Percentiles rank a stretch among this genome's conserved stretches.
Conservation (phyloP, 2,113 vertebrate genomes). For the Chaenogobius annularis region DNA sequence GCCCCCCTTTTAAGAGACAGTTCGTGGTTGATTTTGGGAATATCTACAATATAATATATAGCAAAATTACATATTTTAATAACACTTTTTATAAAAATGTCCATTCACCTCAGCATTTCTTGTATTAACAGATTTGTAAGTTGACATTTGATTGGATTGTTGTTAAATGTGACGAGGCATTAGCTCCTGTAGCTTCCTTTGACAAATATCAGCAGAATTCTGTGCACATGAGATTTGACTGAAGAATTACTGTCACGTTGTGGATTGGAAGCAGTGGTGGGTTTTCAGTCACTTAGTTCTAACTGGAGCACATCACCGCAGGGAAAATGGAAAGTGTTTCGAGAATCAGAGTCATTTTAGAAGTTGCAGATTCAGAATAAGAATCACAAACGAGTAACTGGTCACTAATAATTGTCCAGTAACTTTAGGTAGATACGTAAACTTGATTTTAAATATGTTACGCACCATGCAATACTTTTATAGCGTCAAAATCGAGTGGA, state of each 20-base stretch:
- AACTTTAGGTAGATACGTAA: not conserved
- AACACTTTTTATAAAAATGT: not conserved
- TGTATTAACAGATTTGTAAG: not conserved
- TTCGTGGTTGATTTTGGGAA: too few relatives aligned
- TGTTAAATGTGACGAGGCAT: not conserved
- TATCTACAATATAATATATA: too few relatives aligned
- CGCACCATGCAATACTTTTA: not conserved
- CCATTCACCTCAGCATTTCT: not conserved
- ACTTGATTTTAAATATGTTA: not conserved
- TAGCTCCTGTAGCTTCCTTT: not conserved
- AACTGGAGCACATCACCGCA: conserved; percentile 1
- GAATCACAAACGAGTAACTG: not conserved
- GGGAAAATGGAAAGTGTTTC: not conserved
- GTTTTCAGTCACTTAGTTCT: not conserved
- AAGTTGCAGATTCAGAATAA: not conserved
- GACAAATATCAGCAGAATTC: conserved; percentile 1
- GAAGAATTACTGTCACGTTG: not conserved
- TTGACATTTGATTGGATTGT: not conserved
- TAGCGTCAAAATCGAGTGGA: too few relatives aligned
- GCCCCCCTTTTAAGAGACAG: too few relatives aligned
- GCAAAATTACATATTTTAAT: not conserved
- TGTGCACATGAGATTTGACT: not conserved
- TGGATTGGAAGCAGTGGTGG: not conserved
- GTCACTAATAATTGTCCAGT: not conserved
- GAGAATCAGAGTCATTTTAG: not conserved